Percentiles rank a stretch among this genome's conserved stretches.
These are phyloP conservation scores for Polymixis flavicincta DNA, from an alignment of 2,888 invertebrate species.

Conservation along the genomic window DNA sequence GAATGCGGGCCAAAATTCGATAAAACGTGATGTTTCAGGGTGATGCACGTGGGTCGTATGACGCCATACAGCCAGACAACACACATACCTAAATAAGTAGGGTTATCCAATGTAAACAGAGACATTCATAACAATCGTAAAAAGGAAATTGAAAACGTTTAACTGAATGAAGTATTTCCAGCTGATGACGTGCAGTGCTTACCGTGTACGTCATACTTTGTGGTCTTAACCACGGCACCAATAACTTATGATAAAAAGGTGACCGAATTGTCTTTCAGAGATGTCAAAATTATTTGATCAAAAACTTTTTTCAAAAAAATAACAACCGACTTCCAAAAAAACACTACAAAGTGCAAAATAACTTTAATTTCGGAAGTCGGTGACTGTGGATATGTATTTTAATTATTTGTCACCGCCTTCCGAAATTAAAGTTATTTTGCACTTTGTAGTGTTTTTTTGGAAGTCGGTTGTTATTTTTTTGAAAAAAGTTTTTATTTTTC, in stretches of 20 bases:
- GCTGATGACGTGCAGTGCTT: slow-evolving; percentile 24
- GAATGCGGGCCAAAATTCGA: slow-evolving; percentile 83
- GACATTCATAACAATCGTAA: slow-evolving; percentile 57
- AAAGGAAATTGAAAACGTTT: slow-evolving; percentile 56
- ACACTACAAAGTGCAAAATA: too few species aligned
- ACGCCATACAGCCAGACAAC: slow-evolving; percentile 74
- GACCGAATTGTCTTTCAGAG: slow-evolving; percentile 48
- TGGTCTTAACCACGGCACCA: slow-evolving; percentile 13
- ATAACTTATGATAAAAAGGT: slow-evolving; percentile 44
- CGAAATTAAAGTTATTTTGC: too few species aligned
- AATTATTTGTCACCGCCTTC: too few species aligned
- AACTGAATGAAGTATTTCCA: slow-evolving; percentile 53
- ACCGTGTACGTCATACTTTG: slow-evolving; percentile 28
- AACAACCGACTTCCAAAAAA: too few species aligned
- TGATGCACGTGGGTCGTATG: slow-evolving; percentile 79
- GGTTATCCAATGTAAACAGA: slow-evolving; percentile 70
- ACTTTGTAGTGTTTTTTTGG: too few species aligned
- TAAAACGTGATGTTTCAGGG: slow-evolving; percentile 83
- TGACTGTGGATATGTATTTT: too few species aligned
- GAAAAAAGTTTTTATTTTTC: too few species aligned
- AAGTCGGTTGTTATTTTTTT: too few species aligned
- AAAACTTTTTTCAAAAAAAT: too few species aligned
- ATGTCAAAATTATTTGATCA: too few species aligned
- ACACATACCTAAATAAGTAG: slow-evolving; percentile 75
- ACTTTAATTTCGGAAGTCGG: too few species aligned